Evolutionary conservation across 2,888 invertebrate species (phyloP), one percentile per base, ranked within the genome.

Genomic region (Conus canariensis): DNA sequence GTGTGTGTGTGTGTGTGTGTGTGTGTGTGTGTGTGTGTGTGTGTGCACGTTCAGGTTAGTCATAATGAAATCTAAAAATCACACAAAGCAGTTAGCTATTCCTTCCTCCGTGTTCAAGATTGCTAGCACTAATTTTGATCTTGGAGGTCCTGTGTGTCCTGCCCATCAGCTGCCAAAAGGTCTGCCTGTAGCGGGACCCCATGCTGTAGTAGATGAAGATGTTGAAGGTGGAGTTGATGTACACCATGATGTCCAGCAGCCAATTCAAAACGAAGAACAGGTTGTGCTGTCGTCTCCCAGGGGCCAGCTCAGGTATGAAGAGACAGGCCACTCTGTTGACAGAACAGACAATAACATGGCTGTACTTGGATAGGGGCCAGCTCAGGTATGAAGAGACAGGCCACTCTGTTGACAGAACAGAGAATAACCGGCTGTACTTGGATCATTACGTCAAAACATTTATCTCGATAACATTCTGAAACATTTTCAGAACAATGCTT

Each of bases 171-270:
- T 22, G n/a, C 74, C 74, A 22, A 10, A 74, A 74, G n/a, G 74
- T 74, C n/a, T 74, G n/a, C 4, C 74, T 74, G 74, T 74, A 74
- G n/a, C 25, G 22, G 74, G 74, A 74, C n/a, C 74, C 74, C 74
- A 74, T 74, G 25, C 10, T 74, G 74, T n/a, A 74, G 74, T 74
- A 74, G n/a, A 74, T n/a, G 10, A 74, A 9, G 74, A 74, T 74
- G 74, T 74, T 74, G 25, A 74, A 74, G 25, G n/a, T 74, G 74
- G 74, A 22, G 74, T 74, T 74, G 74, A 74, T 74, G 25, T 74
- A 74, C n/a, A n/a, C n/a, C 45, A 45, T 45, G 45, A 45, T 45
- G 45, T 45, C 45, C 2, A 45, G 45, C 45, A 45, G 45, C 45
- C 45, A 45, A 4, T 45, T 45, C 45, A 4, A 45, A 45, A 45